phyloP scores from a whole-genome alignment of 2,113 vertebrate genomes.

The Microcebus lehilahytsara region DNA sequence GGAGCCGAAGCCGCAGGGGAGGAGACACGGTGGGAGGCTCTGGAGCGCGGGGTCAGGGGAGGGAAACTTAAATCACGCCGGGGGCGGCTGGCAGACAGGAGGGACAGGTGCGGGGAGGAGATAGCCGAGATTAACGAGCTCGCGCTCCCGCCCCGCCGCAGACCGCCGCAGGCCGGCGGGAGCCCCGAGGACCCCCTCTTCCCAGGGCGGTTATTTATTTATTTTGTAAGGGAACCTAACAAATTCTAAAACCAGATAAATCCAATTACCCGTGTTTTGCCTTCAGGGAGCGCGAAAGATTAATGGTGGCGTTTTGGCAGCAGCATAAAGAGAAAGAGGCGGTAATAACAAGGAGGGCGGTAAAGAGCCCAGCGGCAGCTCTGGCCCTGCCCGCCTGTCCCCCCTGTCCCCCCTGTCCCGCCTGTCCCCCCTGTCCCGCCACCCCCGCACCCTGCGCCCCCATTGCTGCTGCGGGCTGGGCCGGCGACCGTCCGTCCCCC shows the following conservation, averaged over 20 bases:
- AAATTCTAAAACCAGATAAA: constrained; percentile 89
- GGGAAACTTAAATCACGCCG: constrained; percentile 58
- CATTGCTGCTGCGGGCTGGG: no score
- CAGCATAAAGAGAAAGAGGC: constrained; percentile 88
- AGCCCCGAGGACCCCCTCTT: not conserved
- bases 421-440: no score
- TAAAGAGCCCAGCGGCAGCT: constrained; percentile 78
- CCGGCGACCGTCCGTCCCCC: no score
- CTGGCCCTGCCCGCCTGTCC: not conserved
- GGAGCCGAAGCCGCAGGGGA: not conserved
- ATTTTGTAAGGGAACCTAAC: constrained; percentile 80
- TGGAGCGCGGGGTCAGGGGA: not conserved
- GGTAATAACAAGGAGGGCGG: constrained; percentile 83
- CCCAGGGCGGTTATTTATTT: constrained; percentile 77
- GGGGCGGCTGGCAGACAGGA: not conserved
- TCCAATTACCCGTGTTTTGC: constrained; percentile 89
- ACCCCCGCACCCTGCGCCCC: no score
- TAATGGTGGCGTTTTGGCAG: constrained; percentile 90
- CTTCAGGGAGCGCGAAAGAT: constrained; percentile 87
- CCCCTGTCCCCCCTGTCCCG: no score
- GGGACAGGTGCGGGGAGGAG: constrained; percentile 22
- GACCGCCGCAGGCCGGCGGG: not conserved
- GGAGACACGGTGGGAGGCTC: not conserved
- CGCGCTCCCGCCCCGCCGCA: not conserved
- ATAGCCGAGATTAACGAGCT: constrained; percentile 36